Percentiles rank a stretch among this genome's conserved stretches.
Evolutionary conservation across 2,888 invertebrate genomes (phyloP).

Genomic region (Lycocerus yunnanus): DNA sequence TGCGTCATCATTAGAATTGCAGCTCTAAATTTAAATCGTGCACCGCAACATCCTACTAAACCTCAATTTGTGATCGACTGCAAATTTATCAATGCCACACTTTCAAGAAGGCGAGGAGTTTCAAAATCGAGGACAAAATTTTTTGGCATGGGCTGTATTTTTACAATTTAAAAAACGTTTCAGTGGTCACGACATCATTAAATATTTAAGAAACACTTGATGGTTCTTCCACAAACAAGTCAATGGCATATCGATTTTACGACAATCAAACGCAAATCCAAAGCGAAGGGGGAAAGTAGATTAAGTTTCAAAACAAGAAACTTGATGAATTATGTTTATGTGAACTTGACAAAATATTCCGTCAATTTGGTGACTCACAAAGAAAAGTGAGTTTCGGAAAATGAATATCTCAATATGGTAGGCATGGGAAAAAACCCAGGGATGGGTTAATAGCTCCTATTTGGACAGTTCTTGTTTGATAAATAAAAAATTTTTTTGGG

Average conservation of each 20-base stretch:
- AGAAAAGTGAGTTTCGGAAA: too few relatives aligned
- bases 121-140: neutral
- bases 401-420: too few relatives aligned
- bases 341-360: too few relatives aligned
- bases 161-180: too few relatives aligned
- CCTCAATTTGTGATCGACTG: neutral
- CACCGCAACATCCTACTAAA: slow-evolving; percentile 3
- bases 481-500: too few relatives aligned
- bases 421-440: too few relatives aligned
- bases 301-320: neutral
- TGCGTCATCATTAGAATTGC: slow-evolving; percentile 33
- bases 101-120: neutral
- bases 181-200: neutral
- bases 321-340: neutral
- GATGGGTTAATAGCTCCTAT: too few relatives aligned
- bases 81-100: neutral
- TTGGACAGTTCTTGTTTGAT: too few relatives aligned
- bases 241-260: neutral
- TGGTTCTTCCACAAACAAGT: neutral
- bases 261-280: neutral
- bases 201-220: neutral
- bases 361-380: too few relatives aligned
- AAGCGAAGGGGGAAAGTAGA: neutral
- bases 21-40: slow-evolving; percentile 11
- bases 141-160: too few relatives aligned